Evolutionary conservation across 2,113 vertebrate genomes (phyloP).

Genomic region (Scytalopus superciliaris): DNA sequence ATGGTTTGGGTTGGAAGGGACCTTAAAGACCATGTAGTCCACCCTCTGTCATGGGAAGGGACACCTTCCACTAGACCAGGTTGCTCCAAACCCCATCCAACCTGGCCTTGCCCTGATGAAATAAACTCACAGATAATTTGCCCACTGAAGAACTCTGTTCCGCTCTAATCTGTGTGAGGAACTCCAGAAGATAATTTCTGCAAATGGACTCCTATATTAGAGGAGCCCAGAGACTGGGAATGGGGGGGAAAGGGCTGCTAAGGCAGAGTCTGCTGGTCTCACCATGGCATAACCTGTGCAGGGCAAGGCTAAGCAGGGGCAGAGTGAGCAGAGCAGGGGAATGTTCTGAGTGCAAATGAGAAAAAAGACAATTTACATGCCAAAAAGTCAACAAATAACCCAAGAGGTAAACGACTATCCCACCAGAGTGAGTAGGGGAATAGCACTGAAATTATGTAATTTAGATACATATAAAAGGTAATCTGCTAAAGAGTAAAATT

Average conservation of each 20-base stretch:
- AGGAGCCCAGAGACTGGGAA: background rate
- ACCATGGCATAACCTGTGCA: background rate
- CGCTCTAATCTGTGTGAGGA: background rate
- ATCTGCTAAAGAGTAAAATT: conserved; percentile 43
- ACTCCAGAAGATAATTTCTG: background rate
- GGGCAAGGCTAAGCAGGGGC: background rate
- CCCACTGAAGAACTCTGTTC: background rate
- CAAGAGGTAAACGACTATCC: background rate
- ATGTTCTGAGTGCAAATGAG: background rate
- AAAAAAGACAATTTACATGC: background rate
- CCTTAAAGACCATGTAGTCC: too few relatives aligned
- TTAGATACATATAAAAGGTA: background rate
- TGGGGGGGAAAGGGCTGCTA: background rate
- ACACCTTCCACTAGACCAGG: too few relatives aligned
- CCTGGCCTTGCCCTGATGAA: background rate
- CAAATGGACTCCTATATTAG: background rate
- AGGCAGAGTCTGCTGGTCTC: background rate
- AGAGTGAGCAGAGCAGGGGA: background rate
- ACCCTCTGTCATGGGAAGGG: too few relatives aligned
- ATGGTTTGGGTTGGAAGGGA: too few relatives aligned
- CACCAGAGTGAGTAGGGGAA: background rate
- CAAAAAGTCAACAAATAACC: background rate
- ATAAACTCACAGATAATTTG: background rate
- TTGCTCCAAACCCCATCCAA: too few relatives aligned
- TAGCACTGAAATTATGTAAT: background rate